Conservation (phyloP, 2,797 vertebrate genomes). For the Aphelocoma californica region DNA sequence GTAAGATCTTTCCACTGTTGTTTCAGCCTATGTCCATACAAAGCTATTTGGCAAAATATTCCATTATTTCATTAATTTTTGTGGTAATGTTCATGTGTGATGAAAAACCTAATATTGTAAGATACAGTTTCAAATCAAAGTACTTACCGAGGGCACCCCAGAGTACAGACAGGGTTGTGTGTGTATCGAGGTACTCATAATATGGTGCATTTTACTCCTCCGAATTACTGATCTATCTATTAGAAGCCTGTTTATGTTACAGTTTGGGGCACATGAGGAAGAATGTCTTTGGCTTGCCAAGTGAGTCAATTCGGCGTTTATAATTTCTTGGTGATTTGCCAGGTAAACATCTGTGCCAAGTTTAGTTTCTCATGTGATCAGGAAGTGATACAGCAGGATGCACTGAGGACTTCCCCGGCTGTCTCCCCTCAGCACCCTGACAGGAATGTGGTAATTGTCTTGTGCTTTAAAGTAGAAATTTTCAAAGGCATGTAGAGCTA, state of each 20-base stretch:
- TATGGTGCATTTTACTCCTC: neutral
- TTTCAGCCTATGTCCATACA: neutral
- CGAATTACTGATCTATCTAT: neutral
- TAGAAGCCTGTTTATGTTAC: neutral
- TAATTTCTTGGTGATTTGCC: conserved; percentile 7
- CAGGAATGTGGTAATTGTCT: neutral
- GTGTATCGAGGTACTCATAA: neutral
- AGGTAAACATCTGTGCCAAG: neutral
- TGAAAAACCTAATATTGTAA: neutral
- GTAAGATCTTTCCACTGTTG: neutral
- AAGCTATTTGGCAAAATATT: neutral
- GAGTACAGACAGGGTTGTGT: neutral
- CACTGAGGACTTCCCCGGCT: neutral
- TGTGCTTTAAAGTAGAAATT: neutral
- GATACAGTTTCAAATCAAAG: neutral
- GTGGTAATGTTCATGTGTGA: rapidly evolving
- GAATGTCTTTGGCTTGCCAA: conserved; percentile 9
- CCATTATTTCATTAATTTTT: neutral
- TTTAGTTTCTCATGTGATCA: neutral
- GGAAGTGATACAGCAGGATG: conserved; percentile 5
- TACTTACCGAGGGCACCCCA: neutral
- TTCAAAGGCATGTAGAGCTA: neutral
- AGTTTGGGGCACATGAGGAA: neutral
- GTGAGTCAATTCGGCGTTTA: neutral
- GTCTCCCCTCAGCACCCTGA: neutral